Evolutionary conservation across 1,140 invertebrate species (phyloP).

Genomic region (Nephotettix cincticeps): DNA sequence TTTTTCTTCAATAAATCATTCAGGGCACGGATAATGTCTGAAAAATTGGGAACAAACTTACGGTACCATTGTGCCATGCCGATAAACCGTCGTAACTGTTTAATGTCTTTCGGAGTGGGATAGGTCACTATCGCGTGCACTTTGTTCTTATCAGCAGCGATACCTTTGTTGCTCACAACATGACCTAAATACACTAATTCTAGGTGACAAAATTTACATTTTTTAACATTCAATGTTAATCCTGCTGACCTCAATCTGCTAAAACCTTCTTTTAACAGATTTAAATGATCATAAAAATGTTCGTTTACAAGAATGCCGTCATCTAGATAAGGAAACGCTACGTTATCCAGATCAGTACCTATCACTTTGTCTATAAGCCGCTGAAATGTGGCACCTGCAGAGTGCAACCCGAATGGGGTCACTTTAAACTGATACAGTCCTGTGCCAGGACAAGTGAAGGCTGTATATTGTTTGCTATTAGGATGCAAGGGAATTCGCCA

Average conservation of each 20-base stretch:
- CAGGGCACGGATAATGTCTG: slow-evolving; percentile 41
- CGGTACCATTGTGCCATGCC: slow-evolving; percentile 45
- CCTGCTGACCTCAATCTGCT: slow-evolving; percentile 33
- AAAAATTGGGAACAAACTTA: slow-evolving; percentile 45
- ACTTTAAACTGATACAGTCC: slow-evolving; percentile 42
- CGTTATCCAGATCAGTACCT: slow-evolving; percentile 25
- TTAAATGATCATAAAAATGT: no score
- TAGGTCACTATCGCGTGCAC: slow-evolving; percentile 42
- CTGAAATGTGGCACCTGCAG: slow-evolving; percentile 47
- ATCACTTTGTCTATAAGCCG: slow-evolving; percentile 37
- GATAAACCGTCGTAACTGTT: slow-evolving; percentile 36
- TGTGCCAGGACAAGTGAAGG: slow-evolving; percentile 25
- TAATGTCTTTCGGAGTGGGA: slow-evolving; percentile 37
- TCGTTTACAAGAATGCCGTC: neutral
- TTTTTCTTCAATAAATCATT: slow-evolving; percentile 41
- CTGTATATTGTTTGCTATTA: slow-evolving; percentile 42
- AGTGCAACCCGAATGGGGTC: slow-evolving; percentile 47
- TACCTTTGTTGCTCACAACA: slow-evolving; percentile 40
- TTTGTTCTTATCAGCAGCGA: slow-evolving; percentile 45
- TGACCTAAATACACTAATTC: slow-evolving; percentile 45
- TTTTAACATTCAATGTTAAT: slow-evolving; percentile 41
- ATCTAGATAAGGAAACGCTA: slow-evolving; percentile 32
- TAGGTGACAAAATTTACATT: slow-evolving; percentile 44
- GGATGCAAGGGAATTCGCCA: slow-evolving; percentile 46
- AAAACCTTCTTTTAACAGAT: no score